Evolutionary conservation across 2,888 invertebrate genomes (phyloP), one percentile per base, ranked within the genome.

Genomic region (Drosophila multiciliata): DNA sequence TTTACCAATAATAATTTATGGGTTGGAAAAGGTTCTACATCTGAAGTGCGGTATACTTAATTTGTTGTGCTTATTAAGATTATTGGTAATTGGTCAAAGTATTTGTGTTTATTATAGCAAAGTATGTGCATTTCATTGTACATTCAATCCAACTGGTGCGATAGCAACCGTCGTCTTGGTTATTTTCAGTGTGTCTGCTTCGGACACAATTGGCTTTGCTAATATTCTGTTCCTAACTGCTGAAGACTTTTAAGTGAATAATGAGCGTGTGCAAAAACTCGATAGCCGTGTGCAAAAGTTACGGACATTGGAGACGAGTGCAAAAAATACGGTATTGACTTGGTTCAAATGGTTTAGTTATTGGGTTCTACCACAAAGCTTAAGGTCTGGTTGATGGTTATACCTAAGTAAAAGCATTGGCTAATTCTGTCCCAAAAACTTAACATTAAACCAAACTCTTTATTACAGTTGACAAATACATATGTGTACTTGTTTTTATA

Each of bases 191-290:
- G 40, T 77, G 81, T 81, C 72, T 78, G 81, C 66, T 68, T 79
- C 72, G 81, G 82, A 70, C 79, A 73, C 83, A 73, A 58, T 84
- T 78, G 75, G 84, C 83, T 87, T 82, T 86, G 63, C 57, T 53
- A 67, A 61, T 68, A 66, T 76, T 75, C 58, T 86, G 79, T 87
- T 84, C 82, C 86, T 74, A 84, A 83, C 87, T 82, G 76, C 53
- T 55, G 49, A 35, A 42, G 60, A 65, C 53, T 66, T 57, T 29
- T 45, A 57, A 32, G 40, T 29, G 63, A 55, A 48, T 74, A 58
- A 76, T 74, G 54, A 67, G 45, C 78, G 83, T 78, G 86, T 53
- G 86, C 80, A 87, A 85, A 79, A 73, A 20, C 32, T 35, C 11
- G 49, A 48, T 63, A 60, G 59, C 58, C 82, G 87, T 84, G 84